Conservation (phyloP, 2,797 vertebrate species). For the Mormyrus proboscirostris region DNA sequence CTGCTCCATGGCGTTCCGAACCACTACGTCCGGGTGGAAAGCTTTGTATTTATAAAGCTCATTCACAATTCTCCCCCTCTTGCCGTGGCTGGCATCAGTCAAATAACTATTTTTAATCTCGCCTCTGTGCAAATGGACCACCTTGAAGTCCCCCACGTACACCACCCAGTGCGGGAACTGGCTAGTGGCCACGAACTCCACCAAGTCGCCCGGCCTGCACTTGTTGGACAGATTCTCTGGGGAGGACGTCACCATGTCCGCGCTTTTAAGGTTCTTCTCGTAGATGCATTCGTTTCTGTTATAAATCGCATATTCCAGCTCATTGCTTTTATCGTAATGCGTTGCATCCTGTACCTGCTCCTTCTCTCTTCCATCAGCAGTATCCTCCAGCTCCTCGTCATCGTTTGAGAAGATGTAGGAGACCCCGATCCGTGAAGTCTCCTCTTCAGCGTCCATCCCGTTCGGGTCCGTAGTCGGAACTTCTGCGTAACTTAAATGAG, state of each 20-base stretch:
- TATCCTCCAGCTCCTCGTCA: constrained; percentile 78
- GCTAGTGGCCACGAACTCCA: constrained; percentile 86
- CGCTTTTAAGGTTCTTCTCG: constrained; percentile 59
- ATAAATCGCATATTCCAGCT: constrained; percentile 80
- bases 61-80: constrained; percentile 82
- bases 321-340: constrained; percentile 74
- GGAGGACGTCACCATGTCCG: constrained; percentile 64
- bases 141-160: constrained; percentile 85
- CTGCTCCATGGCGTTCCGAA: constrained; percentile 86
- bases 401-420: constrained; percentile 98
- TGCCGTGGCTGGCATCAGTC: constrained; percentile 82
- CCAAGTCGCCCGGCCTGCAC: constrained; percentile 84
- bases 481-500: constrained; percentile 90
- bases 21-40: constrained; percentile 73
- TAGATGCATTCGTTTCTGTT: constrained; percentile 88
- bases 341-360: constrained; percentile 53
- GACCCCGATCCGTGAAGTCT: constrained; percentile 87
- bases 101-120: constrained; percentile 87
- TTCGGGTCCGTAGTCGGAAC: constrained; percentile 93
- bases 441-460: constrained; percentile 84
- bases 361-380: constrained; percentile 40
- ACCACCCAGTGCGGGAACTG: constrained; percentile 98
- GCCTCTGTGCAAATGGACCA: constrained; percentile 82
- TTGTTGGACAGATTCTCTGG: constrained; percentile 82
- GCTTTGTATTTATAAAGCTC: constrained; percentile 82